A percentile compares a stretch with the other conserved stretches of the same genome.
phyloP scores from a whole-genome alignment of 1,140 invertebrate genomes.

The Paraescarpia echinospica region DNA sequence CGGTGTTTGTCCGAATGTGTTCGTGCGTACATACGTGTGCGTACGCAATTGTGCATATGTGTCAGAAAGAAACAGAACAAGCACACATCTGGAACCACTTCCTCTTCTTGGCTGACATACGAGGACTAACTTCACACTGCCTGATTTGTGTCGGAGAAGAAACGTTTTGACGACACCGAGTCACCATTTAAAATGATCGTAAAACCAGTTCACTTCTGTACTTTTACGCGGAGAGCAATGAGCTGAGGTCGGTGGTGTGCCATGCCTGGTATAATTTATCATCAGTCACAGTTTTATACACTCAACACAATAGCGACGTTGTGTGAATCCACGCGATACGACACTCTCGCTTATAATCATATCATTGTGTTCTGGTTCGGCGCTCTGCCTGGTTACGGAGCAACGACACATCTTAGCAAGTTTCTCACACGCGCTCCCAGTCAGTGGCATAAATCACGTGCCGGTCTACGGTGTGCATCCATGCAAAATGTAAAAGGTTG shows the following conservation, averaged over 20 bases:
- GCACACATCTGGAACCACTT: too few relatives aligned
- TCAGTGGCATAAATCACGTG: neutral
- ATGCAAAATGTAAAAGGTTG: too few relatives aligned
- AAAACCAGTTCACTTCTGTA: neutral
- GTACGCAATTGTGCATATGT: too few relatives aligned
- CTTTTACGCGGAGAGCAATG: neutral
- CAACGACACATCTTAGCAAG: neutral
- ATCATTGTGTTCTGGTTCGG: neutral
- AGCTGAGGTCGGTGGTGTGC: neutral
- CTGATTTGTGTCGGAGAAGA: neutral
- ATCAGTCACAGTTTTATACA: neutral
- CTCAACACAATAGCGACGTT: neutral
- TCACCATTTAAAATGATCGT: neutral
- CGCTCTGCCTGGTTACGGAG: neutral
- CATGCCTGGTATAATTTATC: neutral
- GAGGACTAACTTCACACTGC: neutral
- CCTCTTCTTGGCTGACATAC: neutral
- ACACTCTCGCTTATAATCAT: neutral
- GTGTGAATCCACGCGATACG: neutral
- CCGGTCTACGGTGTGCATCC: neutral
- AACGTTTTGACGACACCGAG: neutral
- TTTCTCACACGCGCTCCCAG: neutral
- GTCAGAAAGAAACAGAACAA: too few relatives aligned
- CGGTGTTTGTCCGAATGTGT: too few relatives aligned
- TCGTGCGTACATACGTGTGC: too few relatives aligned